Base-by-base conservation (phyloP, 1,140 invertebrate genomes). In the Melanaphis sacchari region DNA sequence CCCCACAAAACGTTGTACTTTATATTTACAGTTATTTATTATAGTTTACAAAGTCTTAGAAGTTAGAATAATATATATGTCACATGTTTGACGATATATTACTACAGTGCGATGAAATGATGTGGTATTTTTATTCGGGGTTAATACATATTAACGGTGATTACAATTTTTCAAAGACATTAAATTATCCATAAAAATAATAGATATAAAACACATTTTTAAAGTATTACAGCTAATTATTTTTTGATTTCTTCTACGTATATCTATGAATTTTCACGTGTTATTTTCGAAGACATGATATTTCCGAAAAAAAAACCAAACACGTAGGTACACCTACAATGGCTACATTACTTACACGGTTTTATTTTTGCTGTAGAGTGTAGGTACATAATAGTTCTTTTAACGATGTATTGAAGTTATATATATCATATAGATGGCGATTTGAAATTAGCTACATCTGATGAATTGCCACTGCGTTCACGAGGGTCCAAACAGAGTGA, bases 21-120 rank as follows among this genome's bases (percentile, higher is more conserved):
- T 91, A 91, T 91, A 59, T 76, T 59, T 91, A 26, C 22, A 59
- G 89, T 90, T 90, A 82, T 82, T 92, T 92, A 92, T 92, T 92
- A 92, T 54, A 38, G 46, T 89, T 89, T 52, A 40, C 26, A 89
- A 89, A 89, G 88, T 89, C 38, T 36, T 54, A 24, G 36, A 52
- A 89, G 26, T 36, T 54, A 24, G 36, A 52, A 89, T 52, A 54
- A 26, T 36, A 38, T 54, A 26, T 36, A 38, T 54, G 88, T 54
- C 22, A 31, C 22, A 36, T 54, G 38, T 89, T 89, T 89, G 36
- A 54, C 22, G 38, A 89, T 38, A 89, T 85, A 41, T 43, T 85
- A n/a, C 59, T n/a, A 15, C 15, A 21, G 59, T 0, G 0, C n/a
- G 31, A 76, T 6, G 15, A n/a, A 76, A 76, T 18, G 4, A n/a